A percentile compares a stretch with the other conserved stretches of the same genome.
phyloP scores from a whole-genome alignment of 2,888 invertebrate genomes.

The Exephanes ischioxanthus region DNA sequence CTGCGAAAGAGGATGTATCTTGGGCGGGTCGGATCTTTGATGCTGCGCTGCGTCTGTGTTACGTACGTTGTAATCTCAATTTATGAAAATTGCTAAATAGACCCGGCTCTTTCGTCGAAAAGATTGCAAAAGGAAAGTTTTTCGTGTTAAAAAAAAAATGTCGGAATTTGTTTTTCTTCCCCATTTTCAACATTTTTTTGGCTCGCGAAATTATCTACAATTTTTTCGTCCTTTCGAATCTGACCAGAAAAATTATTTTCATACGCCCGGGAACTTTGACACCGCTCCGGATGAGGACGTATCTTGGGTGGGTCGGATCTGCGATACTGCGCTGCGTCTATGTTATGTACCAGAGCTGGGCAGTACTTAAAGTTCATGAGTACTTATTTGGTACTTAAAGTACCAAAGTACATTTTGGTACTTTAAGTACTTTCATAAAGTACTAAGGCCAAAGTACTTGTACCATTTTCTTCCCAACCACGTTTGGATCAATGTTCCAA shows the following conservation, averaged over 20 bases:
- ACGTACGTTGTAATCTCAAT: not conserved
- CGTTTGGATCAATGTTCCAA: no score
- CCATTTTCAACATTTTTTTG: not conserved
- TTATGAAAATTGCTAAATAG: not conserved
- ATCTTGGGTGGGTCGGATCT: not conserved
- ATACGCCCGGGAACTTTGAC: not conserved
- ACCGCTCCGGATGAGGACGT: not conserved
- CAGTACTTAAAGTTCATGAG: no score
- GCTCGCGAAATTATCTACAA: not conserved
- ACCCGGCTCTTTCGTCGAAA: not conserved
- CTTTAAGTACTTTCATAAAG: no score
- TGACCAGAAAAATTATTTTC: not conserved
- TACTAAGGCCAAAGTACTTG: no score
- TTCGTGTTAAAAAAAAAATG: not conserved
- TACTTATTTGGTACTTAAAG: no score
- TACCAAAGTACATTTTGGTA: no score
- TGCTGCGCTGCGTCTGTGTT: not conserved
- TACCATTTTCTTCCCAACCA: no score
- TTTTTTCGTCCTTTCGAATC: not conserved
- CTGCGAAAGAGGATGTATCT: not conserved
- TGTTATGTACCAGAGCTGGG: not conserved
- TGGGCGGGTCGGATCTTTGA: not conserved
- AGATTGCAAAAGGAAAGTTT: not conserved
- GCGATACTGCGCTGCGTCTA: no score
- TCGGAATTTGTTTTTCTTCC: not conserved